phyloP scores from a whole-genome alignment of 2,113 vertebrate species.

The Pantherophis guttatus region DNA sequence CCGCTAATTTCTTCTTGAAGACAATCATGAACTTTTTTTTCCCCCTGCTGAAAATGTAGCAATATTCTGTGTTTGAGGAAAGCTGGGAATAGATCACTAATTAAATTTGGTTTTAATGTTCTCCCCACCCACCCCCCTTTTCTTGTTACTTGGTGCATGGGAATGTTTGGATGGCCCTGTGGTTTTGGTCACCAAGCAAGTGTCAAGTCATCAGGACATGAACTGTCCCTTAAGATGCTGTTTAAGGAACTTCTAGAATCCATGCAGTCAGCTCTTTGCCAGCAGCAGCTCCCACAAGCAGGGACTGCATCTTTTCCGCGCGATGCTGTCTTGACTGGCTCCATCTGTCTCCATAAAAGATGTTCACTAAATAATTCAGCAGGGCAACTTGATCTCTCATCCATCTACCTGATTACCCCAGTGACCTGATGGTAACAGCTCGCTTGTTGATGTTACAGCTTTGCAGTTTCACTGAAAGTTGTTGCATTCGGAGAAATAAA shows the following conservation, averaged over 20 bases:
- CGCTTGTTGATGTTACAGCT: neutral
- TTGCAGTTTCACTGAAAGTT: neutral
- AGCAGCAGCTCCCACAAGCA: constrained; percentile 1
- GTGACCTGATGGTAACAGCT: constrained; percentile 35
- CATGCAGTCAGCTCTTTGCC: constrained; percentile 17
- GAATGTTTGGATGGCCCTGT: constrained; percentile 7
- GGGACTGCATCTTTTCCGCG: neutral
- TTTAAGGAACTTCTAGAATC: constrained; percentile 27
- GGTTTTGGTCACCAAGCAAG: neutral
- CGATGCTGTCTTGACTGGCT: neutral
- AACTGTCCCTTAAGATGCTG: neutral
- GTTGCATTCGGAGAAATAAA: constrained; percentile 2
- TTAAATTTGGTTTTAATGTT: neutral
- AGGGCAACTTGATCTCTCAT: constrained; percentile 50
- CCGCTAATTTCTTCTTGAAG: neutral
- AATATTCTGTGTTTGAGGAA: neutral
- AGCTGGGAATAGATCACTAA: neutral
- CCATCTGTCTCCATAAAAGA: constrained; percentile 31
- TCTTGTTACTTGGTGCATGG: neutral
- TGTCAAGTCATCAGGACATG: neutral
- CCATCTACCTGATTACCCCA: constrained; percentile 26
- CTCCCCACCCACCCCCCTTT: neutral
- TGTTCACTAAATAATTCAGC: constrained; percentile 65
- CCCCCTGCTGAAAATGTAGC: neutral
- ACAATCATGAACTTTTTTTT: neutral